Evolutionary conservation across 2,797 vertebrate species (phyloP).

Genomic region (Rhinella marina): DNA sequence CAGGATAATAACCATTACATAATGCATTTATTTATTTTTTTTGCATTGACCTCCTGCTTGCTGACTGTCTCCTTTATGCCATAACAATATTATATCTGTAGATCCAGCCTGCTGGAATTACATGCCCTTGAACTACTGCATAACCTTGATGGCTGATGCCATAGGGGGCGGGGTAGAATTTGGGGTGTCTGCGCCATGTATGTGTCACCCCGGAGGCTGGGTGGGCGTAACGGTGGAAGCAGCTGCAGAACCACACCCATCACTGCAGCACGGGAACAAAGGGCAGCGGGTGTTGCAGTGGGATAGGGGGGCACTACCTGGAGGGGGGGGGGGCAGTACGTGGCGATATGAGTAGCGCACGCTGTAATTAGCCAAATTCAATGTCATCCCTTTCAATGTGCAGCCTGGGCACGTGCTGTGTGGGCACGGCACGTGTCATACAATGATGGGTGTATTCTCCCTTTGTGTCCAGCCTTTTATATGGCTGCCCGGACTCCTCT

Average conservation of each 20-base stretch:
- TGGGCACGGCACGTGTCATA: not conserved
- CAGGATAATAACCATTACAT: not conserved
- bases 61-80: not conserved
- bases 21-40: not conserved
- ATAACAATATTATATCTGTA: not conserved
- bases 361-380: not conserved
- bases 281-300: constrained; percentile 33
- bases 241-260: constrained; percentile 47
- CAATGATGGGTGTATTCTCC: not conserved
- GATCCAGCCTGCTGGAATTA: too few species aligned
- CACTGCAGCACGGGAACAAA: constrained; percentile 56
- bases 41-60: not conserved
- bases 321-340: not conserved
- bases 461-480: not conserved
- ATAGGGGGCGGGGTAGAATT: not conserved
- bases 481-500: not conserved
- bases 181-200: not conserved
- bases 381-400: too few species aligned
- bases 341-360: not conserved
- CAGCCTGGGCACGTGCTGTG: not conserved
- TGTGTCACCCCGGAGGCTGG: not conserved
- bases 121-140: not conserved
- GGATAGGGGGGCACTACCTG: constrained; percentile 6
- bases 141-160: not conserved
- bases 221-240: not conserved